Percentiles rank a stretch among this genome's conserved stretches.
phyloP scores from a whole-genome alignment of 2,113 vertebrate species.

The Narcine bancroftii region DNA sequence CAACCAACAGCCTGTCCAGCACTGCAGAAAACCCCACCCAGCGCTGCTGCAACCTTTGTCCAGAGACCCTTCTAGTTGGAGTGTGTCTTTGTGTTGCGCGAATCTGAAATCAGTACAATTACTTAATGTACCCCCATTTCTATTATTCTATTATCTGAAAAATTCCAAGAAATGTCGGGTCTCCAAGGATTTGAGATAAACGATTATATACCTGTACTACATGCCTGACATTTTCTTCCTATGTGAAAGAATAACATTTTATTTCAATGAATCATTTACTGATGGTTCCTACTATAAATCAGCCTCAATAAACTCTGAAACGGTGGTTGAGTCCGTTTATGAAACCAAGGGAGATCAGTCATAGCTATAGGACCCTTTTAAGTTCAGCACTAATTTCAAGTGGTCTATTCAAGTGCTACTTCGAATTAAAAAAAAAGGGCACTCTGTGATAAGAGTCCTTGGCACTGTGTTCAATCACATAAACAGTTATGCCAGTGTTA shows the following conservation, averaged over 20 bases:
- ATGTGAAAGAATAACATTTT: not conserved
- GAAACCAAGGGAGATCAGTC: slow-evolving; percentile 19
- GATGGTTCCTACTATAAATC: slow-evolving; percentile 4
- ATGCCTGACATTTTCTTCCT: not conserved
- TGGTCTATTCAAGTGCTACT: slow-evolving; percentile 3
- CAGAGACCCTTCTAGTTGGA: too few relatives aligned
- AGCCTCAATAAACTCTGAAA: not conserved
- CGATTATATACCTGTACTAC: too few relatives aligned
- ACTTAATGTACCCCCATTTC: too few relatives aligned
- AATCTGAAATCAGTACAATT: too few relatives aligned
- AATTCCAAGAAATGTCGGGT: too few relatives aligned
- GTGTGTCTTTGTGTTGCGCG: too few relatives aligned
- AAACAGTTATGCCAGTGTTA: slow-evolving; percentile 27
- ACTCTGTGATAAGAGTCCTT: not conserved
- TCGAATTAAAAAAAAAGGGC: not conserved
- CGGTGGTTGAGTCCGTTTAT: not conserved
- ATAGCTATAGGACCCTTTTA: not conserved
- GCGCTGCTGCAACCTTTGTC: too few relatives aligned
- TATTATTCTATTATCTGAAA: too few relatives aligned
- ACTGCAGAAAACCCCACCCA: too few relatives aligned
- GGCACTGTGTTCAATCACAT: not conserved
- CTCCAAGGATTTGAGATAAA: too few relatives aligned
- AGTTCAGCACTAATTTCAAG: not conserved
- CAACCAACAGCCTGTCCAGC: too few relatives aligned
- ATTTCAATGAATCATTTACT: slow-evolving; percentile 3